Conservation (phyloP, 2,888 invertebrate species). For the Cyaniris semiargus region DNA sequence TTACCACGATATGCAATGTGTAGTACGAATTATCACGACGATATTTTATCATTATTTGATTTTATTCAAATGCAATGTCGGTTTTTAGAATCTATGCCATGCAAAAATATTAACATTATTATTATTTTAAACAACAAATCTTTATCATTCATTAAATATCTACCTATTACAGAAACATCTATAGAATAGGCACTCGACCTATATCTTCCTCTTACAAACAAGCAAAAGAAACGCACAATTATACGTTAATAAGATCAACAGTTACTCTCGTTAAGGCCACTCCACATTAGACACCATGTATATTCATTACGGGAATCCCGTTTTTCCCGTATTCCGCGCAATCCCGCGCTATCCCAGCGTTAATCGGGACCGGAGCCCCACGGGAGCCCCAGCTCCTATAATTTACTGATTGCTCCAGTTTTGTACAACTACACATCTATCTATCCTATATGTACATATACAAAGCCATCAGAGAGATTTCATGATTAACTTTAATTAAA, state of each 20-base stretch:
- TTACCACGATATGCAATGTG: too few species aligned
- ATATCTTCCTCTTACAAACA: neutral
- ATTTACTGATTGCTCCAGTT: slow-evolving; percentile 24
- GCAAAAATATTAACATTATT: too few species aligned
- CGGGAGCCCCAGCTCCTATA: slow-evolving; percentile 3
- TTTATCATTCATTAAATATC: too few species aligned
- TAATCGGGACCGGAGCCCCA: slow-evolving; percentile 3
- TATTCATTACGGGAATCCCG: slow-evolving; percentile 11
- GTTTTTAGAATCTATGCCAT: too few species aligned
- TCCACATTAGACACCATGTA: neutral
- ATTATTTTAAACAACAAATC: too few species aligned
- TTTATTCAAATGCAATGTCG: too few species aligned
- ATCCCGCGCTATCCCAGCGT: neutral
- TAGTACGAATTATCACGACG: too few species aligned
- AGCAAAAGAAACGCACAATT: neutral
- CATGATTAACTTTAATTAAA: neutral
- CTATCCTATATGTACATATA: neutral
- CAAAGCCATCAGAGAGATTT: neutral
- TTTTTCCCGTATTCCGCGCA: neutral
- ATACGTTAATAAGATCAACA: neutral
- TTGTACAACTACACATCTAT: neutral
- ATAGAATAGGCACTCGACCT: too few species aligned
- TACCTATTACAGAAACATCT: too few species aligned
- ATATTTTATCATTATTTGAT: too few species aligned
- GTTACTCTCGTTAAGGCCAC: neutral